Evolutionary conservation across 92 coral and sea anemone species (phyloP).

Genomic region (Porites evermanni): DNA sequence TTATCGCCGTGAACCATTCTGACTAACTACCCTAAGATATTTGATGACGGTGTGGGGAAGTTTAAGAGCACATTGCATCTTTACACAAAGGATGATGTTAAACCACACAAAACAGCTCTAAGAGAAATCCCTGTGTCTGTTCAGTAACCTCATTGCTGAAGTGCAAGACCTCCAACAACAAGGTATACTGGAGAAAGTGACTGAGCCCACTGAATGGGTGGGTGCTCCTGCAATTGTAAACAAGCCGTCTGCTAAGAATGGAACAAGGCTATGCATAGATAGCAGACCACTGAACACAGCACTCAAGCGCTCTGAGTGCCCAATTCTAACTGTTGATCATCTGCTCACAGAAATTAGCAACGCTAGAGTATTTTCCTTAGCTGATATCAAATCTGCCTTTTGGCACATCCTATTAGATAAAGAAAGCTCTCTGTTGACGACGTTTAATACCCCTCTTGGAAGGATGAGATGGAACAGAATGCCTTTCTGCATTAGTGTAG

Average conservation of each 20-base stretch:
- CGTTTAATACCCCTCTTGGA: slow-evolving; percentile 29
- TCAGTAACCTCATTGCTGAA: slow-evolving; percentile 21
- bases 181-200: too few relatives aligned
- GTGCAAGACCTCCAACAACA: slow-evolving; percentile 32
- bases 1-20: slow-evolving; percentile 19
- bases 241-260: slow-evolving; percentile 46
- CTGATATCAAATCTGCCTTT: slow-evolving; percentile 13
- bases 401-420: slow-evolving; percentile 10
- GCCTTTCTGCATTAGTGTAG: not conserved
- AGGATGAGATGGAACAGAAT: slow-evolving; percentile 40
- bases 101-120: slow-evolving; percentile 3
- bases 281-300: slow-evolving; percentile 11
- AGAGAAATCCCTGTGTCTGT: not conserved
- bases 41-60: slow-evolving; percentile 36
- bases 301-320: slow-evolving; percentile 24
- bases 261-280: slow-evolving; percentile 31
- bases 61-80: slow-evolving; percentile 45
- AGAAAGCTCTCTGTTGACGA: not conserved
- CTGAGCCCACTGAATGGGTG: too few relatives aligned
- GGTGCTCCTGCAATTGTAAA: slow-evolving; percentile 28
- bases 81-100: slow-evolving; percentile 13
- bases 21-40: slow-evolving; percentile 11
- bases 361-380: not conserved
- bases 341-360: not conserved
- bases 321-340: slow-evolving; percentile 38